phyloP scores from a whole-genome alignment of 2,113 vertebrate genomes.

The Emydura subglobosa region DNA sequence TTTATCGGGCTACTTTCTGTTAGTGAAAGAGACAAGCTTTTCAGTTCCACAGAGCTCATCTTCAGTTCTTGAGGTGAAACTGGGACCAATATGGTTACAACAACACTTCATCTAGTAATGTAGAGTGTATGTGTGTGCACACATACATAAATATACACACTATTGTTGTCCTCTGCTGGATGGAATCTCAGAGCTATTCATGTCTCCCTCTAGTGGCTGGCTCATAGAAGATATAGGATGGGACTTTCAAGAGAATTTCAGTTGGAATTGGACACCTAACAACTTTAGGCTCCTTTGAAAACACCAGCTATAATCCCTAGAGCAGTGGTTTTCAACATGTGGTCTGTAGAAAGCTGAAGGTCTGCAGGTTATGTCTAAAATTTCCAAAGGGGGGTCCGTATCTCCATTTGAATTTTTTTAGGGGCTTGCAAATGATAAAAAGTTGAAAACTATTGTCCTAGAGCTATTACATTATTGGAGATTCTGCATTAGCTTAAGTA shows the following conservation, averaged over 20 bases:
- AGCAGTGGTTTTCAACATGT: too few relatives aligned
- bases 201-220: background rate
- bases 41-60: background rate
- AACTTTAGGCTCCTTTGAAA: background rate
- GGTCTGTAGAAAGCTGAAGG: too few relatives aligned
- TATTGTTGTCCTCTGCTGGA: background rate
- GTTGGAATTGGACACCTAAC: background rate
- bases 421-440: too few relatives aligned
- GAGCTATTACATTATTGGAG: background rate
- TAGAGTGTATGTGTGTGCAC: background rate
- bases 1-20: background rate
- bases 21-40: background rate
- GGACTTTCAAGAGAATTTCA: background rate
- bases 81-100: background rate
- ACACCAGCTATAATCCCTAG: background rate
- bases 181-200: background rate
- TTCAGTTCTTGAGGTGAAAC: background rate
- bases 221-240: background rate
- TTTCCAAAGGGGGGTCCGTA: too few relatives aligned
- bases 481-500: background rate
- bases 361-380: too few relatives aligned
- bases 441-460: too few relatives aligned
- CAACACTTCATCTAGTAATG: background rate
- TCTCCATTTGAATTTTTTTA: too few relatives aligned
- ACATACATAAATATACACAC: accelerated